Conservation (phyloP, 1,140 invertebrate genomes). For the Danaus melanippus region DNA sequence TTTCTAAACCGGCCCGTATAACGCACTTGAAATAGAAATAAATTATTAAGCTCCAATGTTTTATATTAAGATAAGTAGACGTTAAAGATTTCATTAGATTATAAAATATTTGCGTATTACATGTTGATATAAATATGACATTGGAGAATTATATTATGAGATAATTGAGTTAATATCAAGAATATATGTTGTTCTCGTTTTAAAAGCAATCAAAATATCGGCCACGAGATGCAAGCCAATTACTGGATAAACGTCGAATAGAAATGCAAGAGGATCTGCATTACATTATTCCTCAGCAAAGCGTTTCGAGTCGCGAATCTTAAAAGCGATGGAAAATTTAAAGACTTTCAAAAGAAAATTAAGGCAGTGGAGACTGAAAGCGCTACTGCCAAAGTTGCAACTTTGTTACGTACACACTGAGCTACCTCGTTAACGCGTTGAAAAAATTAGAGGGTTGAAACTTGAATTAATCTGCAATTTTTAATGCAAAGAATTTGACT, state of each 20-base stretch:
- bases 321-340: slow-evolving; percentile 60
- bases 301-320: slow-evolving; percentile 44
- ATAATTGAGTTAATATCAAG: too few relatives aligned
- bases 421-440: slow-evolving; percentile 59
- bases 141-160: too few relatives aligned
- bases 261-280: slow-evolving; percentile 18
- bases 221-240: slow-evolving; percentile 17
- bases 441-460: slow-evolving; percentile 51
- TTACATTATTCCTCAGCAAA: slow-evolving; percentile 38
- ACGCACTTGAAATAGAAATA: slow-evolving; percentile 7
- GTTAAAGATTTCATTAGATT: too few relatives aligned
- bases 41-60: too few relatives aligned
- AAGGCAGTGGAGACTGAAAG: slow-evolving; percentile 45
- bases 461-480: slow-evolving; percentile 54
- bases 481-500: slow-evolving; percentile 37
- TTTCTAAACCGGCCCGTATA: slow-evolving; percentile 7
- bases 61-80: too few relatives aligned
- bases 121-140: too few relatives aligned
- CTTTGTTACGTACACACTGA: slow-evolving; percentile 55
- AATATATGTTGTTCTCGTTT: slow-evolving; percentile 1
- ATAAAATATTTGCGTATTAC: too few relatives aligned
- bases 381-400: slow-evolving; percentile 41
- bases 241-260: slow-evolving; percentile 17
- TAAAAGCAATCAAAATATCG: slow-evolving; percentile 3
- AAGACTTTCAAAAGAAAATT: slow-evolving; percentile 65